Evolutionary conservation across 1,140 invertebrate genomes (phyloP), one percentile per base, ranked within the genome.

Genomic region (Mylabris phalerata): DNA sequence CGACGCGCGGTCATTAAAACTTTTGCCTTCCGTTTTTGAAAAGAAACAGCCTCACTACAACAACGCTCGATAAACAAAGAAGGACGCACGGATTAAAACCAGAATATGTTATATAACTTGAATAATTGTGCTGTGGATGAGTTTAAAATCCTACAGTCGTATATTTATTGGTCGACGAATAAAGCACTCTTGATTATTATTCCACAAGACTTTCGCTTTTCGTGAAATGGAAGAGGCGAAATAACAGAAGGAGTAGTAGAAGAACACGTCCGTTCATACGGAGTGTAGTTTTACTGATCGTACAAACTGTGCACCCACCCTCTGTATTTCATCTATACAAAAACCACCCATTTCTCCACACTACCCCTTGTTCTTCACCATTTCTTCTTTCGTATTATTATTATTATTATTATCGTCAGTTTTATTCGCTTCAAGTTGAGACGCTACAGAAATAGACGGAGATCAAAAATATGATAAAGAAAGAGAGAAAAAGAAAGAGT

Each of bases 31-130:
- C 62, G 9, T 42, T 11, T 42, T 42, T 68, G 61, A 67, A 72
- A 71, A 70, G 68, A 71, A 72, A 70, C 67, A 63, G 66, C 68
- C 62, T 68, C 68, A 70, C 69, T 69, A 63, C 63, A 32, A 7
- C 60, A 60, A 57, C 65, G 65, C 65, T 68, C 63, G 65, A 68
- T 65, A 69, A 67, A 72, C 69, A 68, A 68, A 71, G 68, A 71
- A 55, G 50, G 67, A 65, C 60, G 61, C 13, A 59, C 57, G 67
- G 70, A 71, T 71, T 71, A 71, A 70, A 70, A 71, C 60, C 65
- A 63, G 70, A 71, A 71, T 71, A 71, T 71, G 70, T 71, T 71
- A 70, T 71, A 69, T 42, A n/a, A 67, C 68, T 67, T 69, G 68
- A 69, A 71, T 71, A 71, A 71, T 71, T 71, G 70, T 67, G 64